Percentiles rank a stretch among this genome's conserved stretches.
Conservation (phyloP, 1,140 invertebrate species). For the Drosophila repletoides region DNA sequence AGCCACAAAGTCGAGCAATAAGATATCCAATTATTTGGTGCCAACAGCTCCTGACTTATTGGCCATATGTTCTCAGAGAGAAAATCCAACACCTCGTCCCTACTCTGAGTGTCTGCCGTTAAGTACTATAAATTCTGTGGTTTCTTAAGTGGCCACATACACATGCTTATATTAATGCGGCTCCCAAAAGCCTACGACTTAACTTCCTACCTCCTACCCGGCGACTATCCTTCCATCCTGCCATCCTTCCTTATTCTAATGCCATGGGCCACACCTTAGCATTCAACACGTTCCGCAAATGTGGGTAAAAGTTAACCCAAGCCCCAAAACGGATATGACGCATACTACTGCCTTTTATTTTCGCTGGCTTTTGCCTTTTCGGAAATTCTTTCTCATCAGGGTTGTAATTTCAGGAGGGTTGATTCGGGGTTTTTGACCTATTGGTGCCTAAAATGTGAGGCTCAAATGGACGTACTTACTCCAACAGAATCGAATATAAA, state of each 20-base stretch:
- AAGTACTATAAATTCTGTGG: conserved; percentile 8
- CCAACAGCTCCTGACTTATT: conserved; percentile 27
- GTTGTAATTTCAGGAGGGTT: conserved; percentile 44
- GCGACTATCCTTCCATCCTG: not conserved
- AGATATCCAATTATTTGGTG: conserved; percentile 48
- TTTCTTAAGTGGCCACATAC: conserved; percentile 8
- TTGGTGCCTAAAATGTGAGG: not conserved
- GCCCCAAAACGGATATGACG: conserved; percentile 54
- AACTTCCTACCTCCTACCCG: not conserved
- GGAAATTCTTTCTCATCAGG: conserved; percentile 7
- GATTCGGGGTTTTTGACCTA: conserved; percentile 62
- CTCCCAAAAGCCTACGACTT: conserved; percentile 2
- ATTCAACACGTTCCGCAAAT: conserved; percentile 39
- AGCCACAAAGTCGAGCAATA: conserved; percentile 43
- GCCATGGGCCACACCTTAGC: not conserved
- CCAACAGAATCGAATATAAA: not conserved
- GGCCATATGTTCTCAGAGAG: not conserved
- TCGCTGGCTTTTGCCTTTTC: conserved; percentile 24
- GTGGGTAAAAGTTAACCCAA: conserved; percentile 3
- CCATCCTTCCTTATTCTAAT: not conserved
- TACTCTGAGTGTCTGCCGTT: not conserved
- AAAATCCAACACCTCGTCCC: not conserved
- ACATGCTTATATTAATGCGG: not conserved
- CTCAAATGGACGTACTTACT: no score
- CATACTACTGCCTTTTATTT: conserved; percentile 42